Evolutionary conservation across 2,113 vertebrate species (phyloP).

Genomic region (Hystrix cristata): DNA sequence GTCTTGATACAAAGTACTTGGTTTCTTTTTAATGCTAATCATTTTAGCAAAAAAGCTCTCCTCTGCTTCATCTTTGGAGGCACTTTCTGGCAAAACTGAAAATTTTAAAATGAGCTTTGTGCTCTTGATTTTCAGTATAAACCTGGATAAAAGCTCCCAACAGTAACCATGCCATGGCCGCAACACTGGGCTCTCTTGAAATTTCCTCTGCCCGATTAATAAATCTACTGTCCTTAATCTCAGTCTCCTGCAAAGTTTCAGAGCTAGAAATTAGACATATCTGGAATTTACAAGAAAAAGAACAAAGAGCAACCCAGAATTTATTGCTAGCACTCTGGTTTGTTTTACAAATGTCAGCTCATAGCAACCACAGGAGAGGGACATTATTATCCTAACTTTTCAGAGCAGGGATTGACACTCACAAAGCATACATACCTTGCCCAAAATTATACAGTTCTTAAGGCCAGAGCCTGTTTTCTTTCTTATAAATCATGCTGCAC

Average conservation of each 20-base stretch:
- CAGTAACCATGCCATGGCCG: background rate
- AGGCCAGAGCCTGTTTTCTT: conserved; percentile 5
- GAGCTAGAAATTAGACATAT: background rate
- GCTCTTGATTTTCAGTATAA: background rate
- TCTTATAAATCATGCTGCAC: background rate
- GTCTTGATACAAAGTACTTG: background rate
- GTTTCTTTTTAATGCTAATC: background rate
- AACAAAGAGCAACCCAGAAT: background rate
- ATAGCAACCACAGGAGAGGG: background rate
- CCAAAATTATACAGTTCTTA: conserved; percentile 3
- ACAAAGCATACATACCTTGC: background rate
- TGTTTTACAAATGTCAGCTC: conserved; percentile 39
- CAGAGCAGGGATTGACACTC: background rate
- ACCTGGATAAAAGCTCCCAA: background rate
- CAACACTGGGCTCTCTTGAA: background rate
- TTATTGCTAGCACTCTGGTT: background rate
- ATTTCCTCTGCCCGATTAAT: background rate
- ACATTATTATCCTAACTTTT: conserved; percentile 35
- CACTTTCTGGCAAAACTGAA: background rate
- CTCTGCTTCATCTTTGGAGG: background rate
- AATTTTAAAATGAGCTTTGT: background rate
- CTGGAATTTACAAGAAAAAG: background rate
- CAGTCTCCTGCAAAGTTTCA: background rate
- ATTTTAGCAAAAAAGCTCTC: background rate
- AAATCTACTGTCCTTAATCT: background rate